Percentiles rank a stretch among this genome's conserved stretches.
These are phyloP conservation scores for Trichosurus vulpecula DNA, from an alignment of 2,797 vertebrate species.

Conservation along the genomic window DNA sequence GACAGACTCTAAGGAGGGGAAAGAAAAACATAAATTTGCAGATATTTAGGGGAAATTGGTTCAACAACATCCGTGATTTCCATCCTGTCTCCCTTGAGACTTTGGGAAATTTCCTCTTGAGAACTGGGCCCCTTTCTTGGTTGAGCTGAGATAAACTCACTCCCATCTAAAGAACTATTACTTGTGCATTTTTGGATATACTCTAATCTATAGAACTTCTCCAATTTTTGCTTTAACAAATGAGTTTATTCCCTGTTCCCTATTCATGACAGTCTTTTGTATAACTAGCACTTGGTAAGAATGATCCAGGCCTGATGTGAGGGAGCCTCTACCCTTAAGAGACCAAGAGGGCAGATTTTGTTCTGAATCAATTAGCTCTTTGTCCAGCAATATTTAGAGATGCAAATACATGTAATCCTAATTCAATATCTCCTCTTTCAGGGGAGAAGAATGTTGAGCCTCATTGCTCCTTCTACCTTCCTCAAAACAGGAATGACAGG, in stretches of 20 bases:
- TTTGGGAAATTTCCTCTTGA: not conserved
- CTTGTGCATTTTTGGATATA: not conserved
- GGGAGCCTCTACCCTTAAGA: not conserved
- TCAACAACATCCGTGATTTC: not conserved
- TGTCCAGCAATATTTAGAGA: not conserved
- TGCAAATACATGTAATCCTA: not conserved
- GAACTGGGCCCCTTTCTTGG: not conserved
- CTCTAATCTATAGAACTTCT: not conserved
- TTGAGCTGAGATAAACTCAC: not conserved
- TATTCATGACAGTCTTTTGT: not conserved
- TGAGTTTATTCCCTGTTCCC: not conserved
- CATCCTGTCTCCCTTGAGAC: not conserved
- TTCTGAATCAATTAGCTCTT: not conserved
- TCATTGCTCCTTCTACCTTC: not conserved
- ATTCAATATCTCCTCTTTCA: not conserved
- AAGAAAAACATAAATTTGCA: not conserved
- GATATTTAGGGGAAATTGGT: not conserved
- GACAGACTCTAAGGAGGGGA: not conserved
- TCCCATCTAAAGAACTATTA: not conserved
- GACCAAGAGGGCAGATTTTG: not conserved
- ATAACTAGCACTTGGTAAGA: not conserved
- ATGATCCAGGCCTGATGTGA: not conserved
- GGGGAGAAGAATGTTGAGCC: not conserved
- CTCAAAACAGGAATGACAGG: not conserved
- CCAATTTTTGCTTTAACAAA: not conserved